Base-by-base conservation (phyloP, 1,140 invertebrate genomes). In the Belonocnema kinseyi region DNA sequence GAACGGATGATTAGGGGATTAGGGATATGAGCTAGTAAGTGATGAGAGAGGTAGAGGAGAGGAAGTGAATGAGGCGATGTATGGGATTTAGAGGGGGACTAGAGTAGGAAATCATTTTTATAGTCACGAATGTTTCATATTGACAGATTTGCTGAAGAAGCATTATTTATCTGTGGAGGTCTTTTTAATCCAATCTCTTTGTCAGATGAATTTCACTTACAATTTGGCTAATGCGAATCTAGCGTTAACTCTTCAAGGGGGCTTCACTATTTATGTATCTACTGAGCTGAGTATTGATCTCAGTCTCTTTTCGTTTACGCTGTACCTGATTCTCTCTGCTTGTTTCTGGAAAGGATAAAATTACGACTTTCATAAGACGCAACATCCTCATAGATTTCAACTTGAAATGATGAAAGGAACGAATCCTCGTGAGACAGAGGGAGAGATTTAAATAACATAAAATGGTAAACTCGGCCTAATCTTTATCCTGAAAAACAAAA, bases 271-370 rank as follows among this genome's bases (percentile, higher is more conserved):
- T 66, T 66, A 33, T 66, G 40, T 66, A 14, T 66, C 26, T 16
- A 5, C 61, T 40, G 61, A 66, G 16, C 21, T 14, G 26, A 66
- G 61, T 66, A 66, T 66, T 66, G 61, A 66, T 66, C 61, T 66
- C 7, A 66, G 61, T 66, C 61, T 66, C 61, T 66, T 66, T 66
- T 66, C 26, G 61, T 66, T 66, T 46, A 66, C 61, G 61, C 61
- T 66, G 33, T 66, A 66, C 61, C 61, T 66, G 26, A 14, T 66
- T 7, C 53, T 66, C 61, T 66, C 26, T 46, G 61, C 40, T 66
- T 66, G 61, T 66, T 33, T 40, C 61, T 16, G 6, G 16, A 16
- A 46, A 66, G 61, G 26, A 66, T 66, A 40, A 66, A 66, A 66
- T 66, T 21, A 66, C 61, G 26, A 46, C 26, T 66, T 33, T 66